Evolutionary conservation across 2,113 vertebrate genomes (phyloP), one percentile per base, ranked within the genome.

Genomic region (Sisor rabdophorus): DNA sequence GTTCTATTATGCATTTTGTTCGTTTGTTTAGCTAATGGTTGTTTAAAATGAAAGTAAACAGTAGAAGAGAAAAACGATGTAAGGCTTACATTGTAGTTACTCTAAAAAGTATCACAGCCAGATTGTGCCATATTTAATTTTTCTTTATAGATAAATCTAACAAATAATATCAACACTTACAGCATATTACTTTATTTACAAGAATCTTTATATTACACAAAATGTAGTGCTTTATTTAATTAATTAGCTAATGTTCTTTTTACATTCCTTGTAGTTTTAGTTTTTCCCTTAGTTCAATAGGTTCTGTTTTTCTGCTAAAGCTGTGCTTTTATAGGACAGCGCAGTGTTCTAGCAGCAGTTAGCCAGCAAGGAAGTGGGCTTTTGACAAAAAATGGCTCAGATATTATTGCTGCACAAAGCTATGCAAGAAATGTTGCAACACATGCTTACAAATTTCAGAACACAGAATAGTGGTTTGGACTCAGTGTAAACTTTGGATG

Each of bases 361-460:
- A 72, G 48, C 15, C 52, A 11, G 48, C 26, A 40, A 70, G 47
- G 50, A 55, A 73, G 40, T 19, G 0, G 0, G 17, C 32, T 19
- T 16, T 22, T 22, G 47, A 40, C 40, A 59, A 36, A 58, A 32
- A 53, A 40, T 26, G 30, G 52, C 73, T 77, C 56, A 36, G 48
- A 59, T 16, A 59, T 30, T 40, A n/a, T 17, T 78, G 77, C 69
- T 82, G 52, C 77, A 44, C 20, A 77, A 79, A 76, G 78, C 83
- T 56, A 47, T 15, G 22, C 11, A 74, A 71, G 55, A 79, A 63
- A 48, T 53, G 11, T 15, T 54, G 16, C 58, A 60, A 40, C 58
- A 36, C 22, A 20, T 48, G 55, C 54, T 40, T 53, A 80, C 50
- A 73, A 26, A 50, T 15, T 17, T 54, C 9, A 40, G 13, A 53